A percentile compares a stretch with the other conserved stretches of the same genome.
Evolutionary conservation across 53 echinoderm and acorn worm species (phyloP).

Genomic region (Stichopus horrens): DNA sequence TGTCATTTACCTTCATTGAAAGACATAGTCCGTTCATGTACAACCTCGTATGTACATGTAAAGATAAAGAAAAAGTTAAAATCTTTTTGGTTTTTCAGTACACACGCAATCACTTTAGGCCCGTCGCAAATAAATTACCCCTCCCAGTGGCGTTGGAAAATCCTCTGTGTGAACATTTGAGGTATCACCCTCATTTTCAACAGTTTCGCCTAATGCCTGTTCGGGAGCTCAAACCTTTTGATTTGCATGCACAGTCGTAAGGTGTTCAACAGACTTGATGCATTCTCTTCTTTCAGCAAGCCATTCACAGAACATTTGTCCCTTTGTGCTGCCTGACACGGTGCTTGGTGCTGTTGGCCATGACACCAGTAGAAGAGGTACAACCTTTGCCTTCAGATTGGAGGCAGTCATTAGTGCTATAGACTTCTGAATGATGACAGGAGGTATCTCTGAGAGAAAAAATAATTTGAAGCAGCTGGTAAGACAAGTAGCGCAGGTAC

Average conservation of each 20-base stretch:
- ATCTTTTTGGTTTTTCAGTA: no score
- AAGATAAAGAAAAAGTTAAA: no score
- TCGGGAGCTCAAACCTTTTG: slow-evolving; percentile 12
- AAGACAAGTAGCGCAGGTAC: slow-evolving; percentile 10
- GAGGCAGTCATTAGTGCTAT: not conserved
- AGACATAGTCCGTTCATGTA: no score
- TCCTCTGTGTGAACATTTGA: no score
- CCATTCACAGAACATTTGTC: slow-evolving; percentile 24
- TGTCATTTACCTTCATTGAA: no score
- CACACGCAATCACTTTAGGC: no score
- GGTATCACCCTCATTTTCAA: no score
- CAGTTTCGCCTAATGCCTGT: no score
- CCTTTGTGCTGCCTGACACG: slow-evolving; percentile 9
- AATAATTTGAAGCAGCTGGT: not conserved
- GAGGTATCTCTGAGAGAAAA: not conserved
- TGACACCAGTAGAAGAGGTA: slow-evolving; percentile 15
- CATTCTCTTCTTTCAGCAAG: slow-evolving; percentile 1
- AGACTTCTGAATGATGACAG: slow-evolving; percentile 21
- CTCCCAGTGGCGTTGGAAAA: no score
- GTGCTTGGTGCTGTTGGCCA: slow-evolving; percentile 15
- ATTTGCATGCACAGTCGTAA: slow-evolving; percentile 9
- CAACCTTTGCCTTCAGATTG: not conserved
- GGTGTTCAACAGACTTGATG: slow-evolving; percentile 24
- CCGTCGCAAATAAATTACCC: no score
- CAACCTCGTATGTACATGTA: no score